Percentiles rank a stretch among this genome's conserved stretches.
Evolutionary conservation across 2,113 vertebrate genomes (phyloP).

Genomic region (Callorhinus ursinus): DNA sequence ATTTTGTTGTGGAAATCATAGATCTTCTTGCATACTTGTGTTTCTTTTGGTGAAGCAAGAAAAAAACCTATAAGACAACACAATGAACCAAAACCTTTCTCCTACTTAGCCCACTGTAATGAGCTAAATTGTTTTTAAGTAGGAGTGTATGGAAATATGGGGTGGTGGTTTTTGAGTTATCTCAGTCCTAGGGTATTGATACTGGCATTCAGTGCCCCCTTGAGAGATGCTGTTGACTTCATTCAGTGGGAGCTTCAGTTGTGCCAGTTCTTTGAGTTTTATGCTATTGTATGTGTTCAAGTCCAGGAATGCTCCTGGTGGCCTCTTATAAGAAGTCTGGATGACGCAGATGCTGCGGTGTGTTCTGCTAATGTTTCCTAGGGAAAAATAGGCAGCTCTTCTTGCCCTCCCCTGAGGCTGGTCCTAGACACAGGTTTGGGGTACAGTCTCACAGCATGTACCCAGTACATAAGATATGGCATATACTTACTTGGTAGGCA

Average conservation of each 20-base stretch:
- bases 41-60: not conserved
- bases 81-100: not conserved
- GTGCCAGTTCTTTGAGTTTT: not conserved
- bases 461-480: not conserved
- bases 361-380: not conserved
- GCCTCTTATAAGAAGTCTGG: not conserved
- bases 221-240: not conserved
- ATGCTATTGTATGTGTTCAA: not conserved
- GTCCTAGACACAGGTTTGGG: not conserved
- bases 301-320: not conserved
- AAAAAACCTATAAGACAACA: not conserved
- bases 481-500: not conserved
- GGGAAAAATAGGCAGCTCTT: not conserved
- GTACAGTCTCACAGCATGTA: fast-evolving
- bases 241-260: not conserved
- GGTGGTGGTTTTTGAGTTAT: not conserved
- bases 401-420: not conserved
- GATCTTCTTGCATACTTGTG: not conserved
- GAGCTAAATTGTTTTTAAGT: not conserved
- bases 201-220: not conserved
- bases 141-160: not conserved
- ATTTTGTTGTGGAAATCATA: not conserved
- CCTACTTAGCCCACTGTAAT: not conserved
- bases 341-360: not conserved
- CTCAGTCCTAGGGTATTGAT: not conserved